Percentiles rank a stretch among this genome's conserved stretches.
Conservation (phyloP, 1,140 invertebrate genomes). For the Meloidogyne exigua region DNA sequence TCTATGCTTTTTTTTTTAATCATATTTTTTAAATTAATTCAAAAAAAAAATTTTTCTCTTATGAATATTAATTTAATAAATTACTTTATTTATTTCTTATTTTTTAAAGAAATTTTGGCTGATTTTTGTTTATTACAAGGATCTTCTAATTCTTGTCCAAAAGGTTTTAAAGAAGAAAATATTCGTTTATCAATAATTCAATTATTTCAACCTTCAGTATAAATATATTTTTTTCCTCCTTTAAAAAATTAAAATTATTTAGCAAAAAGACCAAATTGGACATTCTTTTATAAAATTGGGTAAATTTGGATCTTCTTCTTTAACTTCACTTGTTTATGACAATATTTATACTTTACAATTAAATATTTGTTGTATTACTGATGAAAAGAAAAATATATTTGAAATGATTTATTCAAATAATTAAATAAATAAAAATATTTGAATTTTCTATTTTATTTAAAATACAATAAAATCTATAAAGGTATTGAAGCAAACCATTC, state of each 20-base stretch:
- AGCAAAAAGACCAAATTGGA: slow-evolving; percentile 1
- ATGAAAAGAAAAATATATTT: neutral
- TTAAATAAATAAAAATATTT: neutral
- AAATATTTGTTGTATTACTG: neutral
- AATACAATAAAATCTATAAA: neutral
- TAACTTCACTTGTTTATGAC: neutral
- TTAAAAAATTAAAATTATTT: neutral
- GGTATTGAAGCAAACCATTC: slow-evolving; percentile 27
- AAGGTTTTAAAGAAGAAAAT: slow-evolving; percentile 2
- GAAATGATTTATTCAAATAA: neutral
- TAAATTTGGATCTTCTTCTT: slow-evolving; percentile 2
- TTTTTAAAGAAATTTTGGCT: neutral
- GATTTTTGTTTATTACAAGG: slow-evolving; percentile 9
- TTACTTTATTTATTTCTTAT: no score
- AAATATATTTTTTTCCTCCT: neutral
- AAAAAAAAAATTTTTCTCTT: no score
- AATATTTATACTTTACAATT: slow-evolving; percentile 12
- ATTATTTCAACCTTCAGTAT: slow-evolving; percentile 10
- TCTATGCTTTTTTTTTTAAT: no score
- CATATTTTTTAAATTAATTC: no score
- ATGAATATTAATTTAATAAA: no score
- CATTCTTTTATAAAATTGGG: neutral
- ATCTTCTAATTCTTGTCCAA: neutral
- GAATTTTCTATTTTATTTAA: neutral
- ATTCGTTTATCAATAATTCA: neutral